Evolutionary conservation across 2,113 vertebrate species (phyloP), one percentile per base, ranked within the genome.

Genomic region (Xiphias gladius): DNA sequence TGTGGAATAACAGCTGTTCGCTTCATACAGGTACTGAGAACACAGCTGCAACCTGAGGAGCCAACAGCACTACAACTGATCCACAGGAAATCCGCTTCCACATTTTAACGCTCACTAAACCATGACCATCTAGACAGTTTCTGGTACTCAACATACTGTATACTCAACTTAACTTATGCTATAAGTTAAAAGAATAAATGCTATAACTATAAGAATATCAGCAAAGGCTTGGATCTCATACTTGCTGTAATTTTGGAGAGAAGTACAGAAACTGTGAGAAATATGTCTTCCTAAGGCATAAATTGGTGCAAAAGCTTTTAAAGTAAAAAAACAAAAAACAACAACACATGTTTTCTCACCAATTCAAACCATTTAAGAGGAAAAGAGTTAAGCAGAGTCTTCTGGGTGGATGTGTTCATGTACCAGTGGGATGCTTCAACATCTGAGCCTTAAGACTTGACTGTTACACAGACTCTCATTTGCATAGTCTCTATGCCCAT

Each of bases 1-100:
- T 78, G 5, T 70, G 73, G 80, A 88, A 88, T 35, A 82, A 82
- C 80, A 90, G 74, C 80, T 85, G 76, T 63, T 84, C 39, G 11
- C 67, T 52, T 83, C 68, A 63, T 24, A 48, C 78, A 79, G 69
- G 76, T 90, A 52, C 76, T 3, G 35, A 80, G 62, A 79, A 68
- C 65, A 75, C 80, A 90, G 41, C 76, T 79, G 73, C 79, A 30
- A 46, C 39, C n/a, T 57, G n/a, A 65, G 55, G 76, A 79, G 19
- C 63, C 52, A 28, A 32, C 7, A 50, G 24, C 26, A 65, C 48
- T 17, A n/a, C 20, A 58, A 57, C 20, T 19, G 30, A 85, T 48
- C 32, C 52, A 72, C 72, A 43, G 41, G 55, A 69, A 83, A 58
- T 66, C 20, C 39, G 69, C 39, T 65, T 68, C 14, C 9, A 54